Percentiles rank a stretch among this genome's conserved stretches.
These are phyloP conservation scores for Rhimphoctona megacephalus DNA, from an alignment of 2,888 invertebrate genomes.

Conservation along the genomic window DNA sequence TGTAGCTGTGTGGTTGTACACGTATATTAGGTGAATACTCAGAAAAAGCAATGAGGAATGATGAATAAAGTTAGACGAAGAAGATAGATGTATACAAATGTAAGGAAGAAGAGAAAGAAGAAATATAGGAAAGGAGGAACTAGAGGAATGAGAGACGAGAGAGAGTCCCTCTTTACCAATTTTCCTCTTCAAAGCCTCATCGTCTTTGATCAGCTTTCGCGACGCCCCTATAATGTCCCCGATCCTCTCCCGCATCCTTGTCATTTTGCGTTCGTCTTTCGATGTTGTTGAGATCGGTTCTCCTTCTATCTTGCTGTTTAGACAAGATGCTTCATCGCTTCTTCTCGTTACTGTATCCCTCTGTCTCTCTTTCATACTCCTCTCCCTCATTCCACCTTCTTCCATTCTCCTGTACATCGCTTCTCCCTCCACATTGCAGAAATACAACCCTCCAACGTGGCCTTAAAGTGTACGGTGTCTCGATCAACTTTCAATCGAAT, in stretches of 20 bases:
- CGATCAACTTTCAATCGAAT: conserved; percentile 68
- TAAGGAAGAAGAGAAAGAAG: background rate
- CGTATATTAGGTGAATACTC: background rate
- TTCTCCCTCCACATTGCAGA: conserved; percentile 21
- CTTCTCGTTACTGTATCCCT: conserved; percentile 42
- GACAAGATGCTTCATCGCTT: conserved; percentile 47
- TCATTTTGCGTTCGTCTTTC: conserved; percentile 51
- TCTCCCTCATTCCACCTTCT: conserved; percentile 27
- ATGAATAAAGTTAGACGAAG: conserved; percentile 31
- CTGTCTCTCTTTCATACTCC: conserved; percentile 12
- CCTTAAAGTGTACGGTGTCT: conserved; percentile 48
- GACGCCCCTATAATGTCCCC: conserved; percentile 81
- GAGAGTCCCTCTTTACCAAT: conserved; percentile 82
- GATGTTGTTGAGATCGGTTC: conserved; percentile 49
- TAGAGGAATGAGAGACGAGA: conserved; percentile 50
- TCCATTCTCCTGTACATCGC: conserved; percentile 32
- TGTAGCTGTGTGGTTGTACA: conserved; percentile 32
- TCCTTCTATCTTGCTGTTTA: conserved; percentile 40
- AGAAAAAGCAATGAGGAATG: conserved; percentile 38
- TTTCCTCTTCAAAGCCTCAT: conserved; percentile 83
- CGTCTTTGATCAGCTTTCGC: conserved; percentile 84
- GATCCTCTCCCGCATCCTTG: conserved; percentile 55
- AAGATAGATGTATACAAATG: conserved; percentile 63
- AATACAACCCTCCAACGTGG: conserved; percentile 22
- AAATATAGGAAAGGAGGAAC: conserved; percentile 29